Evolutionary conservation across 2,113 vertebrate species (phyloP).

Genomic region (Coturnix japonica): DNA sequence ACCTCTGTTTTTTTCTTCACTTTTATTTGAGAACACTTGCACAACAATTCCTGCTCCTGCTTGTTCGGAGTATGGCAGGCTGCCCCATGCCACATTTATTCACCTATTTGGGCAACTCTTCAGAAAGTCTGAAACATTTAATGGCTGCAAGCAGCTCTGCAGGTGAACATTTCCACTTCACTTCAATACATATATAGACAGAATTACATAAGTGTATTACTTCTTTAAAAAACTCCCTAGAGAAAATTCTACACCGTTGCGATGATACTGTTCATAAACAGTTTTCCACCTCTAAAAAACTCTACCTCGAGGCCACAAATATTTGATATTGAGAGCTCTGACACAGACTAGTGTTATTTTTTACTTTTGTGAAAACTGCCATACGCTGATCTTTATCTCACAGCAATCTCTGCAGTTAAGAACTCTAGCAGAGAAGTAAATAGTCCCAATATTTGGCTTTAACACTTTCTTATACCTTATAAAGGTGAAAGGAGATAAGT

Average conservation of each 20-base stretch:
- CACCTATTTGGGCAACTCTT: background rate
- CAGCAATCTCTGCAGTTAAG: background rate
- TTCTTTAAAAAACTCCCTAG: background rate
- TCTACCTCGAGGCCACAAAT: background rate
- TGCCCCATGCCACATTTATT: fast-evolving
- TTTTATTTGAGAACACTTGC: background rate
- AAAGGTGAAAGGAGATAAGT: background rate
- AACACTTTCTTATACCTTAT: background rate
- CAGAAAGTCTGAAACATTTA: background rate
- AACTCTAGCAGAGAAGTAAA: background rate
- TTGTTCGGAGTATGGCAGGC: background rate
- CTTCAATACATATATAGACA: background rate
- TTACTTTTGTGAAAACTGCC: background rate
- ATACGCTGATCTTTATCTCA: background rate
- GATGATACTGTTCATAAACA: background rate
- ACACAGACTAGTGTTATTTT: background rate
- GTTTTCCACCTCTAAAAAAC: background rate
- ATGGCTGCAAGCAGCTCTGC: background rate
- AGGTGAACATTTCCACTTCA: background rate
- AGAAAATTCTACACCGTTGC: background rate
- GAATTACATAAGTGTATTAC: background rate
- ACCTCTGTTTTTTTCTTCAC: background rate
- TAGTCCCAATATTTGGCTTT: background rate
- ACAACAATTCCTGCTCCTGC: background rate
- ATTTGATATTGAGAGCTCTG: background rate